Conservation (phyloP, 2,113 vertebrate species). For the Rhinolophus sinicus region DNA sequence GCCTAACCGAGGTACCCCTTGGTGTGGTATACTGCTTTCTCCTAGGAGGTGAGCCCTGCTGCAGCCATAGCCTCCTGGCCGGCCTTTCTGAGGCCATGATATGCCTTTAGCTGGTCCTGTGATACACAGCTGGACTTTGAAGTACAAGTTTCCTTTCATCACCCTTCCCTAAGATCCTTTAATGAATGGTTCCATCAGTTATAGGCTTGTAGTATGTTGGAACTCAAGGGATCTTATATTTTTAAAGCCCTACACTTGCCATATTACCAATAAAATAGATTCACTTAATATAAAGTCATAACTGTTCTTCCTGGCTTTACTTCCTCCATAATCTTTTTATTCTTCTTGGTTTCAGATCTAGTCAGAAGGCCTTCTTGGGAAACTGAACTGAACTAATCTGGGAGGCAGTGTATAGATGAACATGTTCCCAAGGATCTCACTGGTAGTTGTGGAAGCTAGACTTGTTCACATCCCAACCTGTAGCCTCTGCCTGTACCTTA, state of each 20-base stretch:
- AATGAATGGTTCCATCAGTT: background rate
- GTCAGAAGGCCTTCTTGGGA: background rate
- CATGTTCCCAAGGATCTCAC: background rate
- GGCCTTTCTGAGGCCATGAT: background rate
- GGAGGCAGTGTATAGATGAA: background rate
- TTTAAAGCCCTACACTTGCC: background rate
- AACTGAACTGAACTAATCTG: background rate
- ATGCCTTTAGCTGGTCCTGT: background rate
- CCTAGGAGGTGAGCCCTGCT: background rate
- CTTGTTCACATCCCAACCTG: background rate
- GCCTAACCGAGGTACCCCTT: background rate
- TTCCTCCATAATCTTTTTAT: background rate
- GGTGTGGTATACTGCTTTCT: background rate
- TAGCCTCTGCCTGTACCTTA: background rate
- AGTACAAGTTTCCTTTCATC: background rate
- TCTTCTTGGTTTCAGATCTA: conserved; percentile 7
- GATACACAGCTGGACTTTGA: background rate
- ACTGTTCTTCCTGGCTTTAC: background rate
- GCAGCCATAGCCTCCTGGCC: background rate
- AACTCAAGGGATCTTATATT: background rate
- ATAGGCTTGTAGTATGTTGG: background rate
- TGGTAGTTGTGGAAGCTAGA: background rate
- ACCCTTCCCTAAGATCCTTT: background rate
- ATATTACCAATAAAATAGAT: background rate
- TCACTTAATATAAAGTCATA: background rate